Conservation (phyloP, 2,888 invertebrate genomes). For the Macrophya annulata region DNA sequence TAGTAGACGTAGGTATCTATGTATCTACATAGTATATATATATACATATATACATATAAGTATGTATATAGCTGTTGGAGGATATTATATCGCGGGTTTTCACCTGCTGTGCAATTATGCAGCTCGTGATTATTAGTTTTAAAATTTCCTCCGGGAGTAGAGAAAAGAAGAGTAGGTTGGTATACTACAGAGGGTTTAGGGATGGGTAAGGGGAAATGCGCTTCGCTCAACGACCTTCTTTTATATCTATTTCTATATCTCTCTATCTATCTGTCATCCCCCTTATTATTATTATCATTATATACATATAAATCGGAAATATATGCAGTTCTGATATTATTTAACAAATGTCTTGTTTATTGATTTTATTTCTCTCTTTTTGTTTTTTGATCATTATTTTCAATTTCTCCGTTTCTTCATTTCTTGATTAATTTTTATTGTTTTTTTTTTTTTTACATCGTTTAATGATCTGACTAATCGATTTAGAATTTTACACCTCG, state of each 20-base stretch:
- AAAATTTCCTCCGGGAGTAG: conserved; percentile 28
- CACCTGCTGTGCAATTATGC: conserved; percentile 19
- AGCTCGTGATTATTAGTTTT: conserved; percentile 25
- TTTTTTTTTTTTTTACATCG: no score
- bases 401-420: no score
- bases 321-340: not conserved
- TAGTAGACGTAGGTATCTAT: no score
- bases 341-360: not conserved
- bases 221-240: not conserved
- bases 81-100: not conserved
- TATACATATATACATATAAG: not conserved
- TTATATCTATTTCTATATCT: not conserved
- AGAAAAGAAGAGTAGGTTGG: not conserved
- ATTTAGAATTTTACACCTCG: no score
- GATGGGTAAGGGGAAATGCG: not conserved
- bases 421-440: no score
- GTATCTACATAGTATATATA: not conserved
- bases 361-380: not conserved
- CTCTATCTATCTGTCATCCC: no score
- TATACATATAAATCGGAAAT: not conserved
- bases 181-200: no score
- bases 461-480: no score
- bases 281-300: conserved; percentile 8
- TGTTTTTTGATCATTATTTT: not conserved
- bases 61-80: not conserved